These are phyloP conservation scores for Blastobasis lacticolella DNA, from an alignment of 2,888 invertebrate genomes.

Conservation along the genomic window DNA sequence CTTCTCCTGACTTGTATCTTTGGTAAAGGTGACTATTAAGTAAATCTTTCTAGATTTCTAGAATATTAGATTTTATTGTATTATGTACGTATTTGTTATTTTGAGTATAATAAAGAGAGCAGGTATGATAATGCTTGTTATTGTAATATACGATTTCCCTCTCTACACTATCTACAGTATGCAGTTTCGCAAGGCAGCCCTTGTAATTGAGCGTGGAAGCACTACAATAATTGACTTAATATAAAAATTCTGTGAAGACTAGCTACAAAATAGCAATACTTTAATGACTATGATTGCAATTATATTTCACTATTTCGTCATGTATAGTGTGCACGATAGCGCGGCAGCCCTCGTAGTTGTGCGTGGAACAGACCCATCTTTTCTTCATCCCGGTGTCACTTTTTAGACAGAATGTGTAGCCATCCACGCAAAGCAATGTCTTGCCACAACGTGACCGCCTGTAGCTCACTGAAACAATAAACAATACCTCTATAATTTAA, in stretches of 20 bases:
- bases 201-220: neutral
- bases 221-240: neutral
- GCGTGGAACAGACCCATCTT: constrained; percentile 19
- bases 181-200: neutral
- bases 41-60: no score
- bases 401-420: constrained; percentile 18
- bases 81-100: no score
- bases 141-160: constrained; percentile 13
- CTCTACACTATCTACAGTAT: neutral
- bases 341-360: constrained; percentile 11
- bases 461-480: neutral
- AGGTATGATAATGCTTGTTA: constrained; percentile 12
- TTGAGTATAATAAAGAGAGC: no score
- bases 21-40: no score
- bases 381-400: constrained; percentile 4
- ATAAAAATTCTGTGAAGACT: neutral
- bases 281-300: constrained; percentile 11
- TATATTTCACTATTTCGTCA: constrained; percentile 4
- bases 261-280: neutral
- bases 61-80: no score
- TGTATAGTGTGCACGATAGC: constrained; percentile 8
- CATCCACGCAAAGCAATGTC: constrained; percentile 9
- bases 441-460: constrained; percentile 6
- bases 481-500: no score
- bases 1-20: no score